Evolutionary conservation across 2,888 invertebrate genomes (phyloP), one percentile per base, ranked within the genome.

Genomic region (Liposcelis brunnea): DNA sequence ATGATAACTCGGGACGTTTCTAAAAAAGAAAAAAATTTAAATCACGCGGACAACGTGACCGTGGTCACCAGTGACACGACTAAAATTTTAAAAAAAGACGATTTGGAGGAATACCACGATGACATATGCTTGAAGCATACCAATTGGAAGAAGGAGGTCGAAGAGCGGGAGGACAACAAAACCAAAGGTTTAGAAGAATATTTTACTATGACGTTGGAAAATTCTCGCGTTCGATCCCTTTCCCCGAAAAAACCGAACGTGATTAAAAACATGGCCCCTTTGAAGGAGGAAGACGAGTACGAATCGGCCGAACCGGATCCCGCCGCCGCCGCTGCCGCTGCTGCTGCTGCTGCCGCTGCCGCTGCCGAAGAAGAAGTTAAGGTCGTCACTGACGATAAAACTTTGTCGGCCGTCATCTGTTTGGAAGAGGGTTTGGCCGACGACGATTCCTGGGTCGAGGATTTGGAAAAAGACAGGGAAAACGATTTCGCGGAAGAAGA

Each of bases 361-460:
- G 4, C 51, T 49, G 11, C 49, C 48, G 32, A 50, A 48, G 34
- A 49, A 38, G 18, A 18, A 48, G 49, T 52, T 46, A 50, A 52
- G 55, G 76, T 77, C 55, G 75, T 77, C 59, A 77, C 77, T 55
- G 76, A 77, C 57, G 71, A 70, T 58, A 74, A 77, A 60, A 77
- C 78, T 55, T 68, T 78, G 59, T 77, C 77, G 52, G 76, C 77
- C 43, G 75, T 76, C 45, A 74, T 79, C 50, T 78, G 78, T 55
- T 72, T 85, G 51, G 86, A 86, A 63, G 86, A 87, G 65, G 86
- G 85, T 51, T 67, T 86, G 47, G 86, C 87, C 43, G 87, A 87
- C 59, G 86, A 87, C 63, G 87, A 89, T 61, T 86, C 86, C 49
- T 87, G 87, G 87, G 86, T 87, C 51, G 87, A 87, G 63, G 86